Evolutionary conservation across 2,113 vertebrate genomes (phyloP).

Genomic region (Sclerurus mexicanus): DNA sequence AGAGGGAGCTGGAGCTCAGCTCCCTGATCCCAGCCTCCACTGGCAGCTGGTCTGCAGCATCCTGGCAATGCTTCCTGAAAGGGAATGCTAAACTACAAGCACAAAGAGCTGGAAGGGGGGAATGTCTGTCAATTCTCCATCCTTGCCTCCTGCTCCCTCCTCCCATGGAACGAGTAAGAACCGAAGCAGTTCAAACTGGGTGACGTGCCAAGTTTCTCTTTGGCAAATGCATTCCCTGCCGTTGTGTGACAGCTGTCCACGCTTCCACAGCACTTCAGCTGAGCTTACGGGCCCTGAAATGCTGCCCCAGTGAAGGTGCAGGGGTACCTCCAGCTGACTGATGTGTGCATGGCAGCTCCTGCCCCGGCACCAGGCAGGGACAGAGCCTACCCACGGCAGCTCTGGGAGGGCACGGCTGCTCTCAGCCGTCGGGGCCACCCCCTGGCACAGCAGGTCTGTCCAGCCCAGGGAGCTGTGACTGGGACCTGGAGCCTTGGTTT

Average conservation of each 20-base stretch:
- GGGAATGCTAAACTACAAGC: neutral
- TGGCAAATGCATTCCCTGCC: neutral
- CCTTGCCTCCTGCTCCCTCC: neutral
- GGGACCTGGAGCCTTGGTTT: neutral
- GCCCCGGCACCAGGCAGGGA: rapidly evolving
- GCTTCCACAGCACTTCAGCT: neutral
- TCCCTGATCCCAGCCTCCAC: neutral
- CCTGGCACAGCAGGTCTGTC: neutral
- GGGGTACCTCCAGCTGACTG: neutral
- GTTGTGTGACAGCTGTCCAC: neutral
- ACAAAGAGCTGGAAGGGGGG: neutral
- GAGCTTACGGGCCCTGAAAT: neutral
- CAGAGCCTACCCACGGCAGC: no score
- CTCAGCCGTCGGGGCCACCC: neutral
- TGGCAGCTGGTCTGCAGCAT: neutral
- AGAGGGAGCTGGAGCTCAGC: neutral
- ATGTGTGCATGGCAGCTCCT: neutral
- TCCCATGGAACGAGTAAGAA: neutral
- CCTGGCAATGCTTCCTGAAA: neutral
- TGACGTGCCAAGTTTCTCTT: neutral
- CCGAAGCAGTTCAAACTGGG: constrained; percentile 1
- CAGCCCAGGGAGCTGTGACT: neutral
- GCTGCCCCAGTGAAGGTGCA: neutral
- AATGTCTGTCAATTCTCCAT: neutral
- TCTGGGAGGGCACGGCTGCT: neutral